Base-by-base conservation (phyloP, 2,888 invertebrate species). In the Leptopilina drosophilae region DNA sequence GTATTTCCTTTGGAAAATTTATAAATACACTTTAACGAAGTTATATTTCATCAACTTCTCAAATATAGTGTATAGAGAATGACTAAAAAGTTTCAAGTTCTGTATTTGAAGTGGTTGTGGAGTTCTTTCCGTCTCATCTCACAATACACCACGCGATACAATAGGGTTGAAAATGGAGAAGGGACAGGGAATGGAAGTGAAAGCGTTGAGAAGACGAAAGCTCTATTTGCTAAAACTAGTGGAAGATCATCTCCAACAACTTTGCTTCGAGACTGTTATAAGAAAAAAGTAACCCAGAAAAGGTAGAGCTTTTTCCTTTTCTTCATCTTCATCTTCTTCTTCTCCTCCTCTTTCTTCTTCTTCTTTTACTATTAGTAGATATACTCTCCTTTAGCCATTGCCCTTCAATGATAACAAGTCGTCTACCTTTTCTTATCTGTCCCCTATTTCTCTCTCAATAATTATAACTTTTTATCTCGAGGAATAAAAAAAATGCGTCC, bases 61-160 rank as follows among this genome's bases (percentile, higher is more conserved):
- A 26, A 69, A 20, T 14, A 62, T n/a, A 59, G 42, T 33, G 9
- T n/a, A 6, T 0, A 20, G 46, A 46, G 49, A 49, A 67, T 49
- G 14, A 26, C 76, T 56, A 26, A 42, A 12, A 81, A 78, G 69
- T 83, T 78, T 7, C 76, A 80, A 83, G 81, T 81, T 79, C 80
- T 81, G 12, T 84, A 83, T 82, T 82, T 80, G 67, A 64, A 67
- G 69, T 76, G 33, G 42, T 14, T 12, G 15, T 62, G 49, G 67
- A 80, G 67, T 77, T 75, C 56, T 11, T 76, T 59, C 26, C 53
- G 9, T 53, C 40, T 77, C 73, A 40, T 66, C 42, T 65, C 42
- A 26, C 67, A 67, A 67, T 67, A 49, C 69, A 42, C 42, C 42
- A 8, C 53, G 49, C 53, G 49, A 12, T 69, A 49, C 53, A 69